These are phyloP conservation scores for Python bivittatus DNA, from an alignment of 2,113 vertebrate species.

Conservation along the genomic window DNA sequence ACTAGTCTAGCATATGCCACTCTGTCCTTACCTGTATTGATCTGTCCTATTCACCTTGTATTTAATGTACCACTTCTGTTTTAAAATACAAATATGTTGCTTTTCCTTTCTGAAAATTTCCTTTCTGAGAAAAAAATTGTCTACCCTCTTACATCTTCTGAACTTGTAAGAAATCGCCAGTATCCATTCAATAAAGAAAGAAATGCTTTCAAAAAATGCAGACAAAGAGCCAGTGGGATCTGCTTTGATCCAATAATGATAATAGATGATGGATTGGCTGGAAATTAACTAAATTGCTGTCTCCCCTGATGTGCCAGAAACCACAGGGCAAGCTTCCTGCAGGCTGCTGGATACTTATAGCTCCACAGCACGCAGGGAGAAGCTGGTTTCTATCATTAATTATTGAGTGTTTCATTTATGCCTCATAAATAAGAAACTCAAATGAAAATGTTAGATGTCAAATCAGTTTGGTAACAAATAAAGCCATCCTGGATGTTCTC, in stretches of 20 bases:
- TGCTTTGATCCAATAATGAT: constrained; percentile 30
- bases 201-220: background rate
- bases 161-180: background rate
- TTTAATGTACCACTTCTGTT: background rate
- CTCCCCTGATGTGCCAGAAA: constrained; percentile 44
- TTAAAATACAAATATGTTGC: background rate
- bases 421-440: constrained; percentile 67
- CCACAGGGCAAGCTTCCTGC: background rate
- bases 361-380: constrained; percentile 49
- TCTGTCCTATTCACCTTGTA: background rate
- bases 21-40: background rate
- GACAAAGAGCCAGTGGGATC: constrained; percentile 25
- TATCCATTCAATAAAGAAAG: background rate
- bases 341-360: constrained; percentile 30
- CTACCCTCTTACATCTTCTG: background rate
- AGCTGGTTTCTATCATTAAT: constrained; percentile 51
- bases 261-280: background rate
- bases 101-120: background rate
- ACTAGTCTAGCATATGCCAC: background rate
- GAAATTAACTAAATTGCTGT: constrained; percentile 35
- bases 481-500: constrained; percentile 46
- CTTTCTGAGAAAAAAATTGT: background rate
- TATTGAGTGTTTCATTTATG: constrained; percentile 71
- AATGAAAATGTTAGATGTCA: constrained; percentile 65
- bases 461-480: constrained; percentile 61